phyloP scores from a whole-genome alignment of 2,113 vertebrate species.

The Pseudolaguvia tuberculata region DNA sequence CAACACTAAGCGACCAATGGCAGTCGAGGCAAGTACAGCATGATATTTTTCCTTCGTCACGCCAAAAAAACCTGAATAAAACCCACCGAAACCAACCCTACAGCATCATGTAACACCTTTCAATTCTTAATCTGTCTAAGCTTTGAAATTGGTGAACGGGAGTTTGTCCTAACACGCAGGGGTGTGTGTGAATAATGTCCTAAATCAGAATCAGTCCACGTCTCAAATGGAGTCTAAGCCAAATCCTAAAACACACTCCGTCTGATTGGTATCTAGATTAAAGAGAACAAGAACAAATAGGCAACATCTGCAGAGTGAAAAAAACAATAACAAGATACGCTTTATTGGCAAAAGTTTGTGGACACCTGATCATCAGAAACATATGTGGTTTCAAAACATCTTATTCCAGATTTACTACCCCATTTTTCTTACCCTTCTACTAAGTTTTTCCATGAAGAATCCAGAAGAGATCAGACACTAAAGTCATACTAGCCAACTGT shows the following conservation, averaged over 20 bases:
- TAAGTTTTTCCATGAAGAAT: too few species aligned
- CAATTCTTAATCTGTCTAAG: slow-evolving; percentile 17
- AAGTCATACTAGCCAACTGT: too few species aligned
- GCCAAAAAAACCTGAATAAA: slow-evolving; percentile 26
- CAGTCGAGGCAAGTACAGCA: slow-evolving; percentile 50
- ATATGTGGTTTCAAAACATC: too few species aligned
- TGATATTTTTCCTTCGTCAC: slow-evolving; percentile 45
- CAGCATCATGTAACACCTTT: slow-evolving; percentile 18
- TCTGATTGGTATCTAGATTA: slow-evolving; percentile 11
- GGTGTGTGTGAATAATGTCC: slow-evolving; percentile 3
- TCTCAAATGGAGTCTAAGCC: slow-evolving; percentile 27
- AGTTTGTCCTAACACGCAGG: slow-evolving; percentile 19
- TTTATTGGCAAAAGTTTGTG: too few species aligned
- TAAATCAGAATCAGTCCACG: slow-evolving; percentile 14
- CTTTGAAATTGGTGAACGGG: background rate
- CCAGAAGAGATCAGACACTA: too few species aligned
- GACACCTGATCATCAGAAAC: too few species aligned
- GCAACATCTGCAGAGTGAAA: background rate
- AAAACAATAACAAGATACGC: background rate
- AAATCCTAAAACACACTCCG: background rate
- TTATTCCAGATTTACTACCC: too few species aligned
- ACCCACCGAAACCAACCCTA: slow-evolving; percentile 20
- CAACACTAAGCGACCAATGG: slow-evolving; percentile 44
- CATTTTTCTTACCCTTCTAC: too few species aligned
- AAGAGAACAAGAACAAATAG: background rate